Conservation (phyloP, 2,888 invertebrate species). For the Dryobotodes eremita region DNA sequence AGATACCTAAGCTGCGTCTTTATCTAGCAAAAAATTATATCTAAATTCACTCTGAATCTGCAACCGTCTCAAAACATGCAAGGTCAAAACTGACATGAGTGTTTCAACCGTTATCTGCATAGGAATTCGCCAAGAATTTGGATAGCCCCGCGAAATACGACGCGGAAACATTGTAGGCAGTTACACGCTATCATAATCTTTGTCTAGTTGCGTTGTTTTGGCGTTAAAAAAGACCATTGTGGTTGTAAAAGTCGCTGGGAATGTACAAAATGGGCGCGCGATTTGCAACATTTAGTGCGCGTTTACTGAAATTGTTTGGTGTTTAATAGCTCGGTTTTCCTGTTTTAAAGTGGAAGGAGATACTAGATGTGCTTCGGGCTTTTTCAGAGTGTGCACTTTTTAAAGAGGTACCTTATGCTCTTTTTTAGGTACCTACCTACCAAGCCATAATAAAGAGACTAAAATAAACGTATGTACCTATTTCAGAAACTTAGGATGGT, state of each 20-base stretch:
- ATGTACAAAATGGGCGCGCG: slow-evolving; percentile 29
- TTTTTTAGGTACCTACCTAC: neutral
- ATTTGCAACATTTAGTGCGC: slow-evolving; percentile 34
- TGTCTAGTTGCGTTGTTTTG: slow-evolving; percentile 33
- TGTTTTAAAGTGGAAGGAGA: slow-evolving; percentile 8
- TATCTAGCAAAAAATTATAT: neutral
- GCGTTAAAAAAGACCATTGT: slow-evolving; percentile 31
- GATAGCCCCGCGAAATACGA: slow-evolving; percentile 37
- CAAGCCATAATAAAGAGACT: too few species aligned
- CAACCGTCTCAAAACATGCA: slow-evolving; percentile 20
- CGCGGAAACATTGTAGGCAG: slow-evolving; percentile 21
- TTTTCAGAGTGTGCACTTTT: neutral
- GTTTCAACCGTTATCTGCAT: slow-evolving; percentile 43
- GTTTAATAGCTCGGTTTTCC: slow-evolving; percentile 34
- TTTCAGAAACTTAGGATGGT: neutral
- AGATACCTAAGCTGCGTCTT: neutral
- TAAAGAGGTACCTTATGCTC: too few species aligned
- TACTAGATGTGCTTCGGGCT: neutral
- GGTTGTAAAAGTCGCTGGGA: slow-evolving; percentile 36
- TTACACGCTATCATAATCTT: slow-evolving; percentile 31
- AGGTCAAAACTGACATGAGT: slow-evolving; percentile 40
- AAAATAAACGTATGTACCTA: neutral
- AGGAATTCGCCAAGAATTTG: slow-evolving; percentile 55
- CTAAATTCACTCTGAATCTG: slow-evolving; percentile 19
- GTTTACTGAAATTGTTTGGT: slow-evolving; percentile 30